Conservation (phyloP, 2,797 vertebrate species). For the Thunnus albacares region DNA sequence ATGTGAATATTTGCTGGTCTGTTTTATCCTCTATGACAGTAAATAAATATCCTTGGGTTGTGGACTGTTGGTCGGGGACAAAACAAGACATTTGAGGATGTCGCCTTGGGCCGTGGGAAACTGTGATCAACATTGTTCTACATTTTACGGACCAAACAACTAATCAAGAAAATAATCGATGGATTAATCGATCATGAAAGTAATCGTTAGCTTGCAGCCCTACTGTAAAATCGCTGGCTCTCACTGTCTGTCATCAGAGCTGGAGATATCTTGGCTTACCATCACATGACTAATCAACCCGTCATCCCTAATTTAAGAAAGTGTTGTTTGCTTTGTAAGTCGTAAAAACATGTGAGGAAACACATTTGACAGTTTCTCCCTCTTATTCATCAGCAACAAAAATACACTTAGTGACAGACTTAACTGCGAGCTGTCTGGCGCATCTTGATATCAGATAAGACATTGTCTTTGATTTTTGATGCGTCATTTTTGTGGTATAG, state of each 20-base stretch:
- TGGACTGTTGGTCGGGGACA: too few species aligned
- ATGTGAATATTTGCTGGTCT: too few species aligned
- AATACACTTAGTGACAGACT: neutral
- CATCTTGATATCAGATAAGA: neutral
- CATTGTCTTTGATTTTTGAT: neutral
- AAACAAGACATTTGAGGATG: too few species aligned
- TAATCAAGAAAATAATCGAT: too few species aligned
- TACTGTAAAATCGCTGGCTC: neutral
- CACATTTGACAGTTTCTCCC: slow-evolving; percentile 45
- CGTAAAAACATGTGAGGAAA: slow-evolving; percentile 33
- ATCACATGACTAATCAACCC: slow-evolving; percentile 33
- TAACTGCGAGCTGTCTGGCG: neutral
- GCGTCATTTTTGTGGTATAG: neutral
- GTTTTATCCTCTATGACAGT: too few species aligned
- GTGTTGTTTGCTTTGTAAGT: slow-evolving; percentile 37
- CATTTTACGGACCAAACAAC: too few species aligned
- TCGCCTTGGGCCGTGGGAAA: too few species aligned
- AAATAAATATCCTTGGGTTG: too few species aligned
- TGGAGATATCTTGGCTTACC: neutral
- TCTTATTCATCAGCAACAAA: neutral
- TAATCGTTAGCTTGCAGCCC: too few species aligned
- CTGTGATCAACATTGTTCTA: too few species aligned
- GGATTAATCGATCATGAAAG: too few species aligned
- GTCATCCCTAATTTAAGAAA: slow-evolving; percentile 22
- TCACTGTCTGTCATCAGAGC: slow-evolving; percentile 40